Evolutionary conservation across 2,888 invertebrate species (phyloP).

Genomic region (Suillia variegata): DNA sequence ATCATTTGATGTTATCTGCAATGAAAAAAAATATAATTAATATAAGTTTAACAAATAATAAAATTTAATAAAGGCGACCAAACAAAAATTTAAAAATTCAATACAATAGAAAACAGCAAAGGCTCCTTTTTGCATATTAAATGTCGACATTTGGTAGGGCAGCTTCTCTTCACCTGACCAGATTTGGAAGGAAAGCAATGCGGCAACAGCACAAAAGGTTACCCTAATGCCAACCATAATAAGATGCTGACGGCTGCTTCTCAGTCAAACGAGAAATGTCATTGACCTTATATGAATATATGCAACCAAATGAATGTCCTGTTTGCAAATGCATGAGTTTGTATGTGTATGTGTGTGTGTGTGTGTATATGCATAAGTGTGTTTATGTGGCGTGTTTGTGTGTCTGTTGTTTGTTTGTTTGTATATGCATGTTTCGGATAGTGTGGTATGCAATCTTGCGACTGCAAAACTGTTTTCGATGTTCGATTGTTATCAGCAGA

Average conservation of each 20-base stretch:
- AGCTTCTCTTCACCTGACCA: not conserved
- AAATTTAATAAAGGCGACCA: not conserved
- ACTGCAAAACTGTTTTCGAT: conserved; percentile 31
- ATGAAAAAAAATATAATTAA: conserved; percentile 15
- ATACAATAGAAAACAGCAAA: no score
- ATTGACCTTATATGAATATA: conserved; percentile 11
- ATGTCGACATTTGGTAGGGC: no score
- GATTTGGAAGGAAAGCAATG: no score
- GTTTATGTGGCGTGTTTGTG: not conserved
- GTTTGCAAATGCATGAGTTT: conserved; percentile 20
- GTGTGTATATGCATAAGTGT: conserved; percentile 31
- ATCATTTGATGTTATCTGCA: conserved; percentile 56
- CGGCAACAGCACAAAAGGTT: not conserved
- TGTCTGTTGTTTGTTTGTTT: not conserved
- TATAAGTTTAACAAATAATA: not conserved
- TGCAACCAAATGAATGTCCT: conserved; percentile 31
- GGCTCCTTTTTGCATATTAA: no score
- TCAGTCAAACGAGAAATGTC: conserved; percentile 5
- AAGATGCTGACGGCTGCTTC: not conserved
- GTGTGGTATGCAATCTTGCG: conserved; percentile 16
- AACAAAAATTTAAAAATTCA: not conserved
- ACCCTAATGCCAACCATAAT: not conserved
- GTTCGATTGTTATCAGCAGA: conserved; percentile 15
- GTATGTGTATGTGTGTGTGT: conserved; percentile 11
- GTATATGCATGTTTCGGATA: not conserved